Percentiles rank a stretch among this genome's conserved stretches.
Evolutionary conservation across 2,797 vertebrate genomes (phyloP).

Genomic region (Periparus ater): DNA sequence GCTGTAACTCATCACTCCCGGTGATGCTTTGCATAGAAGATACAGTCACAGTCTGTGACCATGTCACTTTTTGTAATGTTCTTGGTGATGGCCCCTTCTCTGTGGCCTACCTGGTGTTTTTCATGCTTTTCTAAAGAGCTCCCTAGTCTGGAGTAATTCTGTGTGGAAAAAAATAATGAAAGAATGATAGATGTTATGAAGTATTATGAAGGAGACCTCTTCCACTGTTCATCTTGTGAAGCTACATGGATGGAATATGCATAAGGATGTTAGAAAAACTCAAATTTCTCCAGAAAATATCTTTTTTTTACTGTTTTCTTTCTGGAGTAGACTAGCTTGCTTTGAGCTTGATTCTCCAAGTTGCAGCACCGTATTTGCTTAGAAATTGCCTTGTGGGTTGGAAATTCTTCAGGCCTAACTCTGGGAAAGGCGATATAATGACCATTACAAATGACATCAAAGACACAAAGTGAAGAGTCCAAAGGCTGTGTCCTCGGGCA

Average conservation of each 20-base stretch:
- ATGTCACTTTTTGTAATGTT: background rate
- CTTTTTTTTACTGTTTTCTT: background rate
- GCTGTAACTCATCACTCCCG: background rate
- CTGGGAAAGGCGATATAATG: background rate
- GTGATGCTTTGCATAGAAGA: background rate
- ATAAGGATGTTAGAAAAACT: background rate
- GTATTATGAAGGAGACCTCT: background rate
- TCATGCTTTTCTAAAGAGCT: background rate
- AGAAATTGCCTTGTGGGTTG: background rate
- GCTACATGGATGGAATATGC: no score
- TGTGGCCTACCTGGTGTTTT: background rate
- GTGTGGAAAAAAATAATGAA: background rate
- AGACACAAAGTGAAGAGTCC: background rate
- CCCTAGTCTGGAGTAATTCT: background rate
- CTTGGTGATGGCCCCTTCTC: background rate
- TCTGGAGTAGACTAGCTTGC: background rate
- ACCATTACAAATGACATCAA: background rate
- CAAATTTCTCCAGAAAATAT: background rate
- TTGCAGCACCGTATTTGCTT: background rate
- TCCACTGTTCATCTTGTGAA: background rate
- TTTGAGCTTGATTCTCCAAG: background rate
- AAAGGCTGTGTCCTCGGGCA: background rate
- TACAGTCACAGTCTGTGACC: background rate
- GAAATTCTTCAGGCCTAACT: background rate
- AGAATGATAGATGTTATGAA: background rate